Conservation (phyloP, 2,888 invertebrate species). For the Aphrophora alni region DNA sequence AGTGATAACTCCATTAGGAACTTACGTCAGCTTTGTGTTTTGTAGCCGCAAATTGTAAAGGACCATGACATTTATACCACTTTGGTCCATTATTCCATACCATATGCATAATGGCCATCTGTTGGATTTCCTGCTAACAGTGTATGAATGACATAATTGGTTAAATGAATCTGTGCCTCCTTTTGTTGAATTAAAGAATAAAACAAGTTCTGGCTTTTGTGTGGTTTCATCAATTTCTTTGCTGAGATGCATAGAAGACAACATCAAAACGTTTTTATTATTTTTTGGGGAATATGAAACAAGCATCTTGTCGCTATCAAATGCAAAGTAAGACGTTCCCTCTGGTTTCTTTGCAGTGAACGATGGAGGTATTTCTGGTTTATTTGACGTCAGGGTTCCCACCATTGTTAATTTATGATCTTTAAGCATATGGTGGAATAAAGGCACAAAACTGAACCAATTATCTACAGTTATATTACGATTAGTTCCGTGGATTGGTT, state of each 20-base stretch:
- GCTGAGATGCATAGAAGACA: constrained; percentile 50
- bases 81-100: constrained; percentile 36
- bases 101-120: constrained; percentile 50
- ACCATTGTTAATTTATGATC: constrained; percentile 45
- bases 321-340: constrained; percentile 50
- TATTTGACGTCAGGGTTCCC: constrained; percentile 48
- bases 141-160: constrained; percentile 49
- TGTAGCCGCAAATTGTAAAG: constrained; percentile 34
- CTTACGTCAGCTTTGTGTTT: no score
- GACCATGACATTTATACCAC: constrained; percentile 31
- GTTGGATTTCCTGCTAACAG: constrained; percentile 46
- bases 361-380: constrained; percentile 52
- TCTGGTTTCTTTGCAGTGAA: constrained; percentile 49
- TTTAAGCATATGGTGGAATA: constrained; percentile 45
- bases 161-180: constrained; percentile 51
- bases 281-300: constrained; percentile 51
- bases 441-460: constrained; percentile 44
- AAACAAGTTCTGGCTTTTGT: constrained; percentile 49
- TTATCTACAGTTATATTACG: constrained; percentile 46
- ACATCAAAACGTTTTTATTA: constrained; percentile 49
- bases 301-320: constrained; percentile 48
- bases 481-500: constrained; percentile 37
- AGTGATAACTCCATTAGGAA: constrained; percentile 25
- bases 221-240: constrained; percentile 46
- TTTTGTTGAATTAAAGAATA: constrained; percentile 51